Evolutionary conservation across 2,797 vertebrate genomes (phyloP).

Genomic region (Masticophis lateralis): DNA sequence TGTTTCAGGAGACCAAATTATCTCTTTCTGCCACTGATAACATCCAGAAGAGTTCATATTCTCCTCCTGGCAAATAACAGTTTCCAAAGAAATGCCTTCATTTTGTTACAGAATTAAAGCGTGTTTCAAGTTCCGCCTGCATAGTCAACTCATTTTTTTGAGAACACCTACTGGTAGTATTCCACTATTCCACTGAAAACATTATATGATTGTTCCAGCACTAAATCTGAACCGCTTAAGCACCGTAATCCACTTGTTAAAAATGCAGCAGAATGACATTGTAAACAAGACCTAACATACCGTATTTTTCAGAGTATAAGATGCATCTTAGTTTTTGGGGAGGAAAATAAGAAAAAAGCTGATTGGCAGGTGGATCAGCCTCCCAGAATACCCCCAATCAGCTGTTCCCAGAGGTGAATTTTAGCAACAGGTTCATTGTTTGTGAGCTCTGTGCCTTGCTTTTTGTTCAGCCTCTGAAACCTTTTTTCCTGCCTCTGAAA

Average conservation of each 20-base stretch:
- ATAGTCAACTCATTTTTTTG: neutral
- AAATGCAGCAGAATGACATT: neutral
- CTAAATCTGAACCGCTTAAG: neutral
- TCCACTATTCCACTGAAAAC: neutral
- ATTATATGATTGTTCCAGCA: neutral
- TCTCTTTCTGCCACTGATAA: neutral
- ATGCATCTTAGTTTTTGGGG: no score
- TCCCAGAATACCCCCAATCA: no score
- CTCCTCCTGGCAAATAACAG: neutral
- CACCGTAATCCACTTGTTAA: neutral
- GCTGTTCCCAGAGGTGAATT: no score
- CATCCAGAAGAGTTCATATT: no score
- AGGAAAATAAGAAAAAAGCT: no score
- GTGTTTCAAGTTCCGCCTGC: neutral
- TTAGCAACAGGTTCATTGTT: no score
- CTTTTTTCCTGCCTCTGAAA: no score
- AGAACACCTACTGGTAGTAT: neutral
- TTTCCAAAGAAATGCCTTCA: neutral
- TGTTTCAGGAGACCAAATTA: neutral
- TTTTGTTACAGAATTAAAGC: neutral
- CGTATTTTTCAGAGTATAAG: no score
- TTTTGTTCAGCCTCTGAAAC: no score
- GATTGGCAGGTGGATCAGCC: no score
- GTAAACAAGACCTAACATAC: neutral
- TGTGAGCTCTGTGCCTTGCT: no score